phyloP scores from a whole-genome alignment of 2,797 vertebrate genomes.

The Petrocephalus sullivani region DNA sequence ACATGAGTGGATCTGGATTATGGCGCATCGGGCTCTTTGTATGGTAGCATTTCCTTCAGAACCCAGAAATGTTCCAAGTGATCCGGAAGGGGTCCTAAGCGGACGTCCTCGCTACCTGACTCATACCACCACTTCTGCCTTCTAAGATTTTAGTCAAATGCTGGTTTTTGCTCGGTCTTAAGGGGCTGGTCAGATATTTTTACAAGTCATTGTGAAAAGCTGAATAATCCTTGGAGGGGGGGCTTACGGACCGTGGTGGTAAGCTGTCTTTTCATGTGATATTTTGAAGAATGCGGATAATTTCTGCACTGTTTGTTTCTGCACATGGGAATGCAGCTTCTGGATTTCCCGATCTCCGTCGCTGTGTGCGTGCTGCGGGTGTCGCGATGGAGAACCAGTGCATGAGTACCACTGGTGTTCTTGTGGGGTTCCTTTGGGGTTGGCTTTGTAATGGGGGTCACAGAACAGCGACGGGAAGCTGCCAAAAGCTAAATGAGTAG shows the following conservation, averaged over 20 bases:
- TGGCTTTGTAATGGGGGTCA: not conserved
- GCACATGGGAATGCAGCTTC: constrained; percentile 27
- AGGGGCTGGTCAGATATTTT: not conserved
- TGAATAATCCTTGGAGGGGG: not conserved
- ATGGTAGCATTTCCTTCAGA: not conserved
- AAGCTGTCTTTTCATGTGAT: constrained; percentile 50
- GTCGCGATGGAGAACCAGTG: not conserved
- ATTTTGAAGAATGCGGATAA: constrained; percentile 52
- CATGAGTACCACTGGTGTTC: not conserved
- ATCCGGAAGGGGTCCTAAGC: no score
- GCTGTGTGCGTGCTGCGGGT: not conserved
- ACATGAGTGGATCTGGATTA: not conserved
- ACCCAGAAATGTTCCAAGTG: not conserved
- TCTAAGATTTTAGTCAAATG: not conserved
- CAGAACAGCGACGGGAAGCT: not conserved
- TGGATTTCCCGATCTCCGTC: not conserved
- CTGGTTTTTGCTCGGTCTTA: not conserved
- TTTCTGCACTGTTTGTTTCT: constrained; percentile 46
- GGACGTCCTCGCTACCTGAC: not conserved
- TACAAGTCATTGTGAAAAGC: not conserved
- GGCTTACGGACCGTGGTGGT: constrained; percentile 47
- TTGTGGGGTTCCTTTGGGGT: not conserved
- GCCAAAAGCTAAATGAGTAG: not conserved
- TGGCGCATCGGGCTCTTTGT: not conserved
- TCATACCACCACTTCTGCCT: not conserved